Evolutionary conservation across 2,888 invertebrate genomes (phyloP).

Genomic region (Lasioglossum zephyrum): DNA sequence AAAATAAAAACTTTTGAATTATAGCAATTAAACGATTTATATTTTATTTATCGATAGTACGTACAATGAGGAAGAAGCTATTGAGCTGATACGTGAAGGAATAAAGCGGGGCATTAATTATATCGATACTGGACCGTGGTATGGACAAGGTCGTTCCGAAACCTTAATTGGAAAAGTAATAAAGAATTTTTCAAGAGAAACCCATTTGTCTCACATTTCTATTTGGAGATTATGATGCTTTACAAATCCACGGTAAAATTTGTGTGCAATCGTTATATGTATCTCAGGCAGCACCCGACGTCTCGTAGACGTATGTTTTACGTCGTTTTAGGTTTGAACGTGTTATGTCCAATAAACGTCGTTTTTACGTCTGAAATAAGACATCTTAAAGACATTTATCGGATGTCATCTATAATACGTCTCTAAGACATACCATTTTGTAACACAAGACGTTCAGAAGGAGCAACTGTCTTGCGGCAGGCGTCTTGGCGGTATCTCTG

Average conservation of each 20-base stretch:
- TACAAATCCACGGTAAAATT: background rate
- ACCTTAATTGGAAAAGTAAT: conserved; percentile 91
- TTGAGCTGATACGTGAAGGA: conserved; percentile 89
- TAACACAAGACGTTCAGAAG: too few relatives aligned
- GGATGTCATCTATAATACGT: too few relatives aligned
- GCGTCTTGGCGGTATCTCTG: too few relatives aligned
- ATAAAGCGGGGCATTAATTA: conserved; percentile 94
- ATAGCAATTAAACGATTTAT: background rate
- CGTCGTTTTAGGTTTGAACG: too few relatives aligned
- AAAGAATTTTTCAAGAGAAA: background rate
- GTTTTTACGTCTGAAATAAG: too few relatives aligned
- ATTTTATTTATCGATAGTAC: conserved; percentile 83
- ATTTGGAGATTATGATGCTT: background rate
- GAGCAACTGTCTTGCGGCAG: too few relatives aligned
- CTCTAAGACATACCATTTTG: too few relatives aligned
- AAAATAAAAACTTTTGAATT: background rate
- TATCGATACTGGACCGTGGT: conserved; percentile 96
- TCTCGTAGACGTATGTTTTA: too few relatives aligned
- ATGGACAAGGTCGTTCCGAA: conserved; percentile 95
- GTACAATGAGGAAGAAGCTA: conserved; percentile 88
- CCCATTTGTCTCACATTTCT: background rate
- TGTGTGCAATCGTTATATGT: background rate
- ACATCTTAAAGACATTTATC: too few relatives aligned
- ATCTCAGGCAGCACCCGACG: too few relatives aligned
- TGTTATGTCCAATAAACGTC: too few relatives aligned